These are phyloP conservation scores for Chrysopa pallens DNA, from an alignment of 1,140 invertebrate species.

Conservation along the genomic window DNA sequence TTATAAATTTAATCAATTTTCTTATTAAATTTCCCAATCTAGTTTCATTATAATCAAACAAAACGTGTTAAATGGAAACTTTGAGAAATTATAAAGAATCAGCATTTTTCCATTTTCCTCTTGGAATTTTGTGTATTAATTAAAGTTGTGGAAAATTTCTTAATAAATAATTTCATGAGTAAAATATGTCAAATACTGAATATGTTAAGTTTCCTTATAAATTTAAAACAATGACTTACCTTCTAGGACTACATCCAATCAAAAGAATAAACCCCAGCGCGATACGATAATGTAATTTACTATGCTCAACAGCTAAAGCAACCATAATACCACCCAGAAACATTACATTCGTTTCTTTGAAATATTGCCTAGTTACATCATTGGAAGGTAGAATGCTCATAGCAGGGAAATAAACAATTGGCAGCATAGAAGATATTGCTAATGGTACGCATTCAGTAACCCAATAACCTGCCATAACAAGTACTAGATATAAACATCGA, in stretches of 20 bases:
- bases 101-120: no score
- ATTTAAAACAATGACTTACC: conserved; percentile 18
- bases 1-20: no score
- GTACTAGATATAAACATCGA: conserved; percentile 37
- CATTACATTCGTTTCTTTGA: conserved; percentile 40
- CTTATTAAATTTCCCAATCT: no score
- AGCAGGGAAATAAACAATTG: conserved; percentile 41
- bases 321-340: conserved; percentile 35
- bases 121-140: no score
- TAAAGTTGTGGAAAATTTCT: no score
- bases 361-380: conserved; percentile 24
- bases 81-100: no score
- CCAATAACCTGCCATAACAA: conserved; percentile 47
- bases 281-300: conserved; percentile 40
- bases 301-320: conserved; percentile 42
- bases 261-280: conserved; percentile 31
- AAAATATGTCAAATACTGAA: no score
- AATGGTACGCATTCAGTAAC: conserved; percentile 43
- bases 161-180: no score
- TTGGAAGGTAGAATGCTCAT: conserved; percentile 27
- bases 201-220: no score
- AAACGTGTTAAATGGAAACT: no score
- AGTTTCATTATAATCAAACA: no score
- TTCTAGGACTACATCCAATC: conserved; percentile 8
- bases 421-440: conserved; percentile 43